Conservation (phyloP, 2,797 vertebrate genomes). For the Rhadinocentrus ornatus region DNA sequence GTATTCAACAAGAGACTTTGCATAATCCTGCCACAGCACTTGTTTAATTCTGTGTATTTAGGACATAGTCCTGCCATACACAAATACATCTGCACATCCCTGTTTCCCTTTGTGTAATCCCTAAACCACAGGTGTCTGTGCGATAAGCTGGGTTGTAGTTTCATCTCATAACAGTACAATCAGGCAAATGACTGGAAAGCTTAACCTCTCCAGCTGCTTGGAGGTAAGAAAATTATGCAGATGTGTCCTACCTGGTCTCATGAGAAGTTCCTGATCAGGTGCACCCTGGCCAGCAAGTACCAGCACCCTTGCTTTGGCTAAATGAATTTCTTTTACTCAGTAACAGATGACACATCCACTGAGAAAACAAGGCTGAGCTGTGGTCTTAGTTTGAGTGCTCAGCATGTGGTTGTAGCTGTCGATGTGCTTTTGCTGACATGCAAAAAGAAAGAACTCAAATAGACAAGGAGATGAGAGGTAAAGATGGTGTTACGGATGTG, state of each 20-base stretch:
- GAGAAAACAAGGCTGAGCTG: constrained; percentile 29
- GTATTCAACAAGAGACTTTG: constrained; percentile 46
- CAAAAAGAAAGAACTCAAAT: constrained; percentile 27
- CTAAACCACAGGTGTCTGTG: constrained; percentile 64
- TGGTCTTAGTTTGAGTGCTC: constrained; percentile 40
- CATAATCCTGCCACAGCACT: constrained; percentile 65
- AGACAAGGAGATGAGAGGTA: constrained; percentile 20
- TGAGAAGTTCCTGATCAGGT: constrained; percentile 53
- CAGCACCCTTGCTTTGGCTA: constrained; percentile 33
- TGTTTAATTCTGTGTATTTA: constrained; percentile 67
- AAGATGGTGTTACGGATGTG: constrained; percentile 29
- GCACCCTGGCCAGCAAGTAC: constrained; percentile 35
- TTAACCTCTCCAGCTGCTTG: constrained; percentile 41
- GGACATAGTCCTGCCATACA: constrained; percentile 59
- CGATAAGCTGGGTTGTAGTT: constrained; percentile 63
- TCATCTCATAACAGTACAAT: constrained; percentile 57
- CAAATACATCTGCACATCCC: constrained; percentile 47
- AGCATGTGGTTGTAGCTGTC: constrained; percentile 37
- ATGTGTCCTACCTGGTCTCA: constrained; percentile 66
- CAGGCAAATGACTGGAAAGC: constrained; percentile 43
- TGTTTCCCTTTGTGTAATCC: constrained; percentile 51
- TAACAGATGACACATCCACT: constrained; percentile 28
- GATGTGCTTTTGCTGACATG: constrained; percentile 71
- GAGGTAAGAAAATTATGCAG: constrained; percentile 38
- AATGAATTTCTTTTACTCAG: constrained; percentile 56